Evolutionary conservation across 2,888 invertebrate genomes (phyloP), one percentile per base, ranked within the genome.

Genomic region (Torymus aiolomorphi): DNA sequence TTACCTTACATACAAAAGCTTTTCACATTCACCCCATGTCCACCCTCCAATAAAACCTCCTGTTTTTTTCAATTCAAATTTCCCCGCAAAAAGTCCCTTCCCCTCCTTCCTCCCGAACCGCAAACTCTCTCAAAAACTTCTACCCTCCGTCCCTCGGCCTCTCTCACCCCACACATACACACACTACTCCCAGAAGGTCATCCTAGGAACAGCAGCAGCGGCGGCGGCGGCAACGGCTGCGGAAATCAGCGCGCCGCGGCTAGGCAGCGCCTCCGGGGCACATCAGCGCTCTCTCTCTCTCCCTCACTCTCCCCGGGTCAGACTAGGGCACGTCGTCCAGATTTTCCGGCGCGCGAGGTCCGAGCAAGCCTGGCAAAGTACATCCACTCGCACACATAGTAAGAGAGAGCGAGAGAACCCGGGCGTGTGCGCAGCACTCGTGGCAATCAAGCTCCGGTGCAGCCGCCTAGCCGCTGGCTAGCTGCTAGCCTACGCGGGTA

Each of bases 371-470:
- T 2, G 13, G 20, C 18, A 69, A 63, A 56, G 65, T 69, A 61
- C n/a, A 24, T 24, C 24, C 24, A 24, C 24, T 24, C 24, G 24
- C 24, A 24, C 24, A 24, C 24, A 24, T 2, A 24, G 24, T 24
- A 24, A 24, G 24, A 24, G 24, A 24, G 24, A 24, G 24, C 2
- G 24, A 24, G 24, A 24, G 24, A 24, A 24, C 24, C 24, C 2
- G 24, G 3, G 24, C 24, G 24, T 24, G 24, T 24, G 24, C 24
- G 77, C 71, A 61, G 24, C 52, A 14, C 52, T 24, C n/a, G 16
- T 67, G 67, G 83, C 80, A 82, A 83, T 83, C 80, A 83, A 80
- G 74, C 82, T 80, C 57, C 79, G 75, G 80, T 71, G 78, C 74
- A 54, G 59, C 71, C 31, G 59, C 57, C 51, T 79, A 65, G 78